Percentiles rank a stretch among this genome's conserved stretches.
These are phyloP conservation scores for Neolamprologus devosi DNA, from an alignment of 2,113 vertebrate species.

Conservation along the genomic window DNA sequence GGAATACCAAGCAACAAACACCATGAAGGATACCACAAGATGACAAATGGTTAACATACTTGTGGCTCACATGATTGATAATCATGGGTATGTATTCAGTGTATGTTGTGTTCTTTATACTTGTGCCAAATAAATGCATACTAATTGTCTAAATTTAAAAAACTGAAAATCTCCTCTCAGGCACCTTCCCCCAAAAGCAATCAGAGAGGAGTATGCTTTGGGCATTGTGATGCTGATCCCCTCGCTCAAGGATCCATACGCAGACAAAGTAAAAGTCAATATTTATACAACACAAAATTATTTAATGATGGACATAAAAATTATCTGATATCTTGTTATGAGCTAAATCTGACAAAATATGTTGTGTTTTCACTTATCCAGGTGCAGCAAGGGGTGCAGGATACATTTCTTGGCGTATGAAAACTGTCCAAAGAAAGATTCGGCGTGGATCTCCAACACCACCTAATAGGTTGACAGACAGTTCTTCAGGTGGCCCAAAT, in stretches of 20 bases:
- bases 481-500: neutral
- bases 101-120: neutral
- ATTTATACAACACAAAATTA: neutral
- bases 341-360: neutral
- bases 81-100: neutral
- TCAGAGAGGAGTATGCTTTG: conserved; percentile 20
- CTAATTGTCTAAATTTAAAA: neutral
- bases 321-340: neutral
- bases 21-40: neutral
- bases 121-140: neutral
- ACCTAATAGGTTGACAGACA: neutral
- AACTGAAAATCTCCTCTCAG: neutral
- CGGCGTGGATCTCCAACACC: neutral
- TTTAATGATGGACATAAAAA: neutral
- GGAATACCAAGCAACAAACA: neutral
- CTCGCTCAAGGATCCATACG: conserved; percentile 22
- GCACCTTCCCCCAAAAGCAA: neutral
- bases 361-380: neutral
- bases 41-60: neutral
- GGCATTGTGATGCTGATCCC: conserved; percentile 19
- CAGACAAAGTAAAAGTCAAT: conserved; percentile 4
- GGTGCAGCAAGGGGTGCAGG: neutral
- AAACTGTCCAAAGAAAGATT: neutral
- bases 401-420: neutral
- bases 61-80: neutral